Percentiles rank a stretch among this genome's conserved stretches.
Conservation (phyloP, 2,888 invertebrate genomes). For the Apotomis betuletana region DNA sequence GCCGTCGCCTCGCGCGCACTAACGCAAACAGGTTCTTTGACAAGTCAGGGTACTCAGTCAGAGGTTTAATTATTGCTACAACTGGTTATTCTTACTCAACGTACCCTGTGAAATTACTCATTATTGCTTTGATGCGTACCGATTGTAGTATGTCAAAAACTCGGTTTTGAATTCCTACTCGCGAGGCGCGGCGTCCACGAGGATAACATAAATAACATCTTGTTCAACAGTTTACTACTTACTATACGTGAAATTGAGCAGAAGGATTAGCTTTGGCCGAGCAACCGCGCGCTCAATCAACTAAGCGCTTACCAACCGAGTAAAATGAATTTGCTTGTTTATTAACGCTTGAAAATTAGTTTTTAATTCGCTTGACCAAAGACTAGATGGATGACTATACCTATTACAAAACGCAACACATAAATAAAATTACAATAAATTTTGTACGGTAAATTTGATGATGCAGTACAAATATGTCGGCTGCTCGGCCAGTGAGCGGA, state of each 20-base stretch:
- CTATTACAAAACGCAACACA: too few species aligned
- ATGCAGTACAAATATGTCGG: not conserved
- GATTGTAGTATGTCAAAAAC: too few species aligned
- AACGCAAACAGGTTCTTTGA: not conserved
- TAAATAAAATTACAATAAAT: too few species aligned
- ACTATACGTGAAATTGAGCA: conserved; percentile 51
- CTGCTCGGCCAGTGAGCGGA: conserved; percentile 42
- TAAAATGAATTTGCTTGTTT: too few species aligned
- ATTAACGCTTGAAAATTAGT: too few species aligned
- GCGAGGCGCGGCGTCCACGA: conserved; percentile 9
- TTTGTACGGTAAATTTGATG: too few species aligned
- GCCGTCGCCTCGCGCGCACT: not conserved
- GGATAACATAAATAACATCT: conserved; percentile 38
- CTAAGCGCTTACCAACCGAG: too few species aligned
- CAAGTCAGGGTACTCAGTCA: too few species aligned
- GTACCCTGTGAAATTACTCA: not conserved
- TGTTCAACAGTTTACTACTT: conserved; percentile 38
- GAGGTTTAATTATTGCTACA: not conserved
- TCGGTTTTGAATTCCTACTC: not conserved
- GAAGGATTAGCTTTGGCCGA: conserved; percentile 45
- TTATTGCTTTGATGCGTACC: not conserved
- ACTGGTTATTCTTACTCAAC: too few species aligned
- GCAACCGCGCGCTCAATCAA: conserved; percentile 31
- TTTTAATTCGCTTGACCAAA: too few species aligned
- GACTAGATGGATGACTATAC: too few species aligned